Base-by-base conservation (phyloP, 30 jellyfish, hydroid and myxozoan genomes). In the Mastigias papua region DNA sequence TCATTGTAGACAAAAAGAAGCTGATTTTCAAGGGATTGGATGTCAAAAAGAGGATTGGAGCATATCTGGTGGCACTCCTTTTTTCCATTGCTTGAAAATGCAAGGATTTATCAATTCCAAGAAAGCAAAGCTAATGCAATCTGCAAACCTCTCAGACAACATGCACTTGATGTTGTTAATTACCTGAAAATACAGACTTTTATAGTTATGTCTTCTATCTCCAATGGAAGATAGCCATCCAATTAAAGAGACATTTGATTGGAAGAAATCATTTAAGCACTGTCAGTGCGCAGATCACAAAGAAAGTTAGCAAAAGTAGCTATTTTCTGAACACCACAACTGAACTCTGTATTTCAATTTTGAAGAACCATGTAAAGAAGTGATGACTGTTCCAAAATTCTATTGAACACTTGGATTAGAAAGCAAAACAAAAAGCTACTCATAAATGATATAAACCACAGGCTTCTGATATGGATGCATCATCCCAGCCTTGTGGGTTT, bases 11-110 rank as follows among this genome's bases (percentile, higher is more conserved):
- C 42, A 33, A 86, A 86, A 0, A 67, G 33, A 1, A 73, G 74
- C 89, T 86, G 94, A 49, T 34, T 50, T 42, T 86, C 89, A 20
- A 87, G 86, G 21, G 26, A 11, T 4, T 83, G 3, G 22, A 75
- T 8, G 37, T 73, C 58, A 21, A 58, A 73, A 42, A 86, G 76
- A 29, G 89, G 50, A 66, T 46, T 57, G 69, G 70, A 70, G 21
- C 58, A 67, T 51, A 49, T 26, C 81, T 13, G 15, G 58, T 4
- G 88, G 60, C 13, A 46, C 60, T 46, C 16, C 16, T 46, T 46
- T 16, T 46, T 46, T 8, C 60, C 60, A 46, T 46, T 16, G 8
- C 10, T 29, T 72, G 28, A 74, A 74, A 4, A 74, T 21, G 6
- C 35, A 10, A 6, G 78, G 86, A 23, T 74, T 46, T 13, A 46